A percentile compares a stretch with the other conserved stretches of the same genome.
phyloP scores from a whole-genome alignment of 92 coral and sea anemone species.

The Actinostola sp. region DNA sequence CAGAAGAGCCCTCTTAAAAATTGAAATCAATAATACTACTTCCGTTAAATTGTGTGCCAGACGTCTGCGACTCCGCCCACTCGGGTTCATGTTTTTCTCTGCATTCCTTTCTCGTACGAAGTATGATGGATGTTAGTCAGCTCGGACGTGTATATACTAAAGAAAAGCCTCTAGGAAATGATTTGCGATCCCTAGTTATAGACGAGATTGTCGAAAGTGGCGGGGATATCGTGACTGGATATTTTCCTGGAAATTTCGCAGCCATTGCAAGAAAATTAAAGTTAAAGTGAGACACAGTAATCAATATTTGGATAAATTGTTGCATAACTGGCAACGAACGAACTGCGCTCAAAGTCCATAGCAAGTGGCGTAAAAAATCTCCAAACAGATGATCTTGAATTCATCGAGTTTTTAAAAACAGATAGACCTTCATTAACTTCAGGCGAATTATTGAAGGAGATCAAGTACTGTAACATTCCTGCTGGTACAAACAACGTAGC shows the following conservation, averaged over 20 bases:
- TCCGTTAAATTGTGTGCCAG: no score
- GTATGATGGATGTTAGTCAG: no score
- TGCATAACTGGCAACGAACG: constrained; percentile 1
- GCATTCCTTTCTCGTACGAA: no score
- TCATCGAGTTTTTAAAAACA: constrained; percentile 48
- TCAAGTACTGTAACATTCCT: constrained; percentile 23
- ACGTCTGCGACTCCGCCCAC: no score
- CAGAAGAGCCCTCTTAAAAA: no score
- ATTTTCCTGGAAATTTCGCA: constrained; percentile 36
- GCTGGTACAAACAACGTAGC: constrained; percentile 25
- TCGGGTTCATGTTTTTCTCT: no score
- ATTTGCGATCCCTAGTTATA: constrained; percentile 23
- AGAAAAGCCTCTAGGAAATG: constrained; percentile 25
- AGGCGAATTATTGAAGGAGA: constrained; percentile 41
- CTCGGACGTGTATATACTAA: no score
- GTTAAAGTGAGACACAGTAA: constrained; percentile 16
- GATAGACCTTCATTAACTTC: constrained; percentile 40
- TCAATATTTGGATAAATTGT: constrained; percentile 41
- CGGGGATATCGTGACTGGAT: constrained; percentile 40
- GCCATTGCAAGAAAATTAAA: constrained; percentile 23
- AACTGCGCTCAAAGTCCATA: constrained; percentile 4
- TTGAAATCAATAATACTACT: no score
- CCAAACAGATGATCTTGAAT: constrained; percentile 35
- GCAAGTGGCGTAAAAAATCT: constrained; percentile 36
- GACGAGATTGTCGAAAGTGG: constrained; percentile 44